Base-by-base conservation (phyloP, 1,140 invertebrate species). In the Scaptomyza montana region DNA sequence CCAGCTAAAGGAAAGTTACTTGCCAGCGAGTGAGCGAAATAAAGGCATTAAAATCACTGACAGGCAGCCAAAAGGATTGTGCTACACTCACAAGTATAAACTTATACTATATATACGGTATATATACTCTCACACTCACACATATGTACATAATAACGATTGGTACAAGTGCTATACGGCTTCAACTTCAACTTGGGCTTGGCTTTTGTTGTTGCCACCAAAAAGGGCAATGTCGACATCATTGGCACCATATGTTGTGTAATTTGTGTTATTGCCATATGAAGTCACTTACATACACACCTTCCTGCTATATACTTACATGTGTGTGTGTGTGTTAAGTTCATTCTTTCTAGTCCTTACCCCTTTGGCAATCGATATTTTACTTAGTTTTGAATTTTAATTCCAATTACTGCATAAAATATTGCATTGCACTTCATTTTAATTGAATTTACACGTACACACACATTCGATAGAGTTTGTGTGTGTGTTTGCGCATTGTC, bases 171-270 rank as follows among this genome's bases (percentile, higher is more conserved):
- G 62, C 49, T 33, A 33, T 33, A 33, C 30, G 7, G 71, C 57
- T 41, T 28, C 25, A 19, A 16, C 33, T 53, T 65, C 28, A 16
- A 69, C 47, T 56, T 51, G 56, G 45, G 67, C 57, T 66, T 43
- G 41, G 55, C 59, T 62, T 73, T 77, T 78, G 74, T 73, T 78
- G 77, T 50, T 77, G 74, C 65, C 56, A 77, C 71, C 76, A 78
- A 90, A 89, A 90, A 90, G 77, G 79, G 73, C 80, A 87, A 82
- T 68, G 60, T 55, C 73, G 65, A 78, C 80, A 89, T 91, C 89
- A 90, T 91, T 90, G 89, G 89, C 80, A 90, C 89, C 89, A 91
- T 90, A 91, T 90, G 89, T 76, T 91, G 89, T 81, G 89, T 91
- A 90, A 90, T 90, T 90, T 90, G 89, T 90, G 89, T 90, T 90